Base-by-base conservation (phyloP, 2,888 invertebrate species). In the Tanypteryx hageni region DNA sequence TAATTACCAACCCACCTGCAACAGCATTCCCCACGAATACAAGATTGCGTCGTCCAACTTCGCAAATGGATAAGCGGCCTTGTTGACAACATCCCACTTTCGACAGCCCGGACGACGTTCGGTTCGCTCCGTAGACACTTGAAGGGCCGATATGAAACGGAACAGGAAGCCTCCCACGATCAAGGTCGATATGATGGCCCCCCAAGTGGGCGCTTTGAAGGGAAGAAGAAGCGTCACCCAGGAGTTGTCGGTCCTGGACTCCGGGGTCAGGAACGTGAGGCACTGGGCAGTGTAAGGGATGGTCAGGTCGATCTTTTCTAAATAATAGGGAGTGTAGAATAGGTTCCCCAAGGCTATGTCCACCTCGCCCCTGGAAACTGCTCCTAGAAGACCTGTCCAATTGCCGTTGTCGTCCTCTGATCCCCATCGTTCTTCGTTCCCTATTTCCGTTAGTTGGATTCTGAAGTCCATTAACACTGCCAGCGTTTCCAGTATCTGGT, bases 161-260 rank as follows among this genome's bases (percentile, higher is more conserved):
- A 98, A 97, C 92, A 97, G 95, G 0, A 96, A 95, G 4, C 97
- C 97, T 14, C 97, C 97, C 59, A 97, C 94, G 13, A 97, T 94
- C 11, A 98, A 95, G 8, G 97, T 97, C 9, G 97, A 94, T 27
- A 98, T 94, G 0, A 98, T 97, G 0, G 97, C 96, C 0, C 97
- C 95, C 98, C 98, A 98, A 96, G 98, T 97, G 93, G 56, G 64
- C 44, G 31, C 89, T n/a, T 96, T 97, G 94, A 98, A 98, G 0
- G 98, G 98, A 93, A 97, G 95, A 94, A 98, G 97, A 11, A 98
- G 95, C 0, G 98, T 97, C 94, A 97, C 97, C 98, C 98, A 98
- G 0, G 98, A 97, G 94, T 98, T 98, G 94, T 98, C 98, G 1
- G 96, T 96, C 27, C 97, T 95, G 0, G 98, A 97, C 95, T 98